Conservation (phyloP, 1,140 invertebrate species). For the Hyphantria cunea region DNA sequence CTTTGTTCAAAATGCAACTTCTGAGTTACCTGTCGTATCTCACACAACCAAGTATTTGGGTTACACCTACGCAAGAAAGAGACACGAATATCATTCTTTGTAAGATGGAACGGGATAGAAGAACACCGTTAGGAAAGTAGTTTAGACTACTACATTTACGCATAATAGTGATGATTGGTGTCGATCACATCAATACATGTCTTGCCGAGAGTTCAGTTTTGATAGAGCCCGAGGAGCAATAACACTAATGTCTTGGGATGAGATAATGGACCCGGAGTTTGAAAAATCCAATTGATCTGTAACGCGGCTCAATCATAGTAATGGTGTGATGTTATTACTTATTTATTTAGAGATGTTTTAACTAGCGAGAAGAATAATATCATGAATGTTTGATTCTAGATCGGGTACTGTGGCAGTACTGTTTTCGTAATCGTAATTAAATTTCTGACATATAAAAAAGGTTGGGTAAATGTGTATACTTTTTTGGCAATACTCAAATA, state of each 20-base stretch:
- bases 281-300: neutral
- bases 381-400: too few relatives aligned
- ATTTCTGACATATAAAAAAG: too few relatives aligned
- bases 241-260: slow-evolving; percentile 2
- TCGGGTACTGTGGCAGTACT: too few relatives aligned
- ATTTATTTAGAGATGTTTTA: too few relatives aligned
- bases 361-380: too few relatives aligned
- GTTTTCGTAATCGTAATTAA: too few relatives aligned
- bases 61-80: slow-evolving; percentile 50
- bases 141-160: slow-evolving; percentile 65
- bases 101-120: slow-evolving; percentile 40
- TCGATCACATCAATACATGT: slow-evolving; percentile 14
- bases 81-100: slow-evolving; percentile 31
- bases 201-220: neutral
- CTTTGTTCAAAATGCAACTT: slow-evolving; percentile 12
- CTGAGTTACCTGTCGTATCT: slow-evolving; percentile 15
- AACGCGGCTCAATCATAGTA: neutral
- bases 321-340: neutral
- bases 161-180: slow-evolving; percentile 47
- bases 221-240: neutral
- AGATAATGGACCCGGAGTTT: slow-evolving; percentile 6
- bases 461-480: too few relatives aligned
- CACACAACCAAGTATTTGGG: slow-evolving; percentile 41
- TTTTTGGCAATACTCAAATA: too few relatives aligned
- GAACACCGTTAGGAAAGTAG: slow-evolving; percentile 62